Percentiles rank a stretch among this genome's conserved stretches.
These are phyloP conservation scores for Agriopis leucophaearia DNA, from an alignment of 2,888 invertebrate genomes.

Conservation along the genomic window DNA sequence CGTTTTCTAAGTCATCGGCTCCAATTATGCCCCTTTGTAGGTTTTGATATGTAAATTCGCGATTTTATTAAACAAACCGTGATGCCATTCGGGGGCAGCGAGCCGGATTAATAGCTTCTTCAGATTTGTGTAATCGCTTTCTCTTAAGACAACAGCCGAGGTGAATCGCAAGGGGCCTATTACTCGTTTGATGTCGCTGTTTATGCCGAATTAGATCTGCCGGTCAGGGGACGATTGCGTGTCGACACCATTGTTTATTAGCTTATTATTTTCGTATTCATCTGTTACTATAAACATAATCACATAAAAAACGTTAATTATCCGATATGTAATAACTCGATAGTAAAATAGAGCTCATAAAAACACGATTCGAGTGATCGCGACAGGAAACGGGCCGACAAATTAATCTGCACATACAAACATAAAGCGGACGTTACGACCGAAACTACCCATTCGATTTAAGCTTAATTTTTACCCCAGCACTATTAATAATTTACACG, in stretches of 20 bases:
- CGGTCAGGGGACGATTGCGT: slow-evolving; percentile 45
- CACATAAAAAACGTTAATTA: slow-evolving; percentile 44
- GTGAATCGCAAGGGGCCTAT: slow-evolving; percentile 75
- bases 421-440: slow-evolving; percentile 81
- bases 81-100: slow-evolving; percentile 86
- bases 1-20: slow-evolving; percentile 87
- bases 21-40: slow-evolving; percentile 87
- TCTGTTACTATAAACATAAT: slow-evolving; percentile 37
- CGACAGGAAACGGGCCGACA: slow-evolving; percentile 70
- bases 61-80: slow-evolving; percentile 87
- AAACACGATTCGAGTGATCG: slow-evolving; percentile 64
- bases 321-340: slow-evolving; percentile 45
- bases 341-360: slow-evolving; percentile 53
- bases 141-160: slow-evolving; percentile 83
- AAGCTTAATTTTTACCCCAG: slow-evolving; percentile 86
- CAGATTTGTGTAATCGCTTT: slow-evolving; percentile 87
- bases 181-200: slow-evolving; percentile 62
- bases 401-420: slow-evolving; percentile 81
- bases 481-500: slow-evolving; percentile 86
- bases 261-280: slow-evolving; percentile 33
- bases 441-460: slow-evolving; percentile 85
- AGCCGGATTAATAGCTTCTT: slow-evolving; percentile 86
- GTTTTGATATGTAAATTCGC: slow-evolving; percentile 87
- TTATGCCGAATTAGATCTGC: slow-evolving; percentile 46
- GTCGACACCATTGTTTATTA: slow-evolving; percentile 29